Conservation (phyloP, 2,888 invertebrate genomes). For the Ischnus inquisitorius region DNA sequence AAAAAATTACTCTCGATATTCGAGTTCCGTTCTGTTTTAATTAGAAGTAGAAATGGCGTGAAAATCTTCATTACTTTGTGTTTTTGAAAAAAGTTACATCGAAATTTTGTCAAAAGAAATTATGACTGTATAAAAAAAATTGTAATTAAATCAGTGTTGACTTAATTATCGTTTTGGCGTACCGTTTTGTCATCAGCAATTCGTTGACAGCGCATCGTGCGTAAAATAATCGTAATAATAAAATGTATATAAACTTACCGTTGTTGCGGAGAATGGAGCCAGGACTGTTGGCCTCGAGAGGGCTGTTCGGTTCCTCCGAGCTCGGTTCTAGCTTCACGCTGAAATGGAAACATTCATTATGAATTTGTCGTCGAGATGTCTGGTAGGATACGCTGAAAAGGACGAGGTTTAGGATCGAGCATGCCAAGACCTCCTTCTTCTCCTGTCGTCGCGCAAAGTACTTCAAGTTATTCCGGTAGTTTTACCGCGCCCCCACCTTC, state of each 20-base stretch:
- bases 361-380: conserved; percentile 67
- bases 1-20: too few species aligned
- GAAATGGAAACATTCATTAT: conserved; percentile 79
- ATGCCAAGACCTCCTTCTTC: conserved; percentile 28
- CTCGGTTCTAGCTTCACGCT: conserved; percentile 84
- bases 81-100: too few species aligned
- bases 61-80: too few species aligned
- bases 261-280: conserved; percentile 84
- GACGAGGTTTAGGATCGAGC: conserved; percentile 33
- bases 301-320: conserved; percentile 83
- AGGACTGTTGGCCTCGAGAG: conserved; percentile 84
- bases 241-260: conserved; percentile 78
- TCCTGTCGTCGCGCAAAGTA: conserved; percentile 66
- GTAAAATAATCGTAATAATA: too few species aligned
- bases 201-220: too few species aligned
- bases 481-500: background rate
- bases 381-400: background rate
- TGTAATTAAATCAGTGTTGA: too few species aligned
- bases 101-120: too few species aligned
- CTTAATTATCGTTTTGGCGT: too few species aligned
- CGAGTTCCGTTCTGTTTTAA: too few species aligned
- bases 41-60: too few species aligned
- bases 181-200: too few species aligned
- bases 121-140: too few species aligned
- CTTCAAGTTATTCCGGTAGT: conserved; percentile 69